Base-by-base conservation (phyloP, 1,140 invertebrate genomes). In the Tribolium madens region DNA sequence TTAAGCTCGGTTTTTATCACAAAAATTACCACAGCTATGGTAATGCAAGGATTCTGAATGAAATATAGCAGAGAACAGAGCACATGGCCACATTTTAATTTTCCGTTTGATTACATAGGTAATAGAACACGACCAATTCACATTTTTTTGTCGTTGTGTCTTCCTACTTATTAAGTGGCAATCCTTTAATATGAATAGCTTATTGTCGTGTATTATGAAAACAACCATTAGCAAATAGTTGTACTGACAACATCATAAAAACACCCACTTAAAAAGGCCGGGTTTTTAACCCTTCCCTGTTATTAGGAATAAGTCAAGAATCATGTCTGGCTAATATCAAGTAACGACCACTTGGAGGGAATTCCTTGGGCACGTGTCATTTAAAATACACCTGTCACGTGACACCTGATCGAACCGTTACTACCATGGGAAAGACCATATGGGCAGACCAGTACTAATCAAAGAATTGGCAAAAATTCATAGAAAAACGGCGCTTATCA, bases 401-500 rank as follows among this genome's bases (percentile, higher is more conserved):
- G 76, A 77, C 78, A 79, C 78, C 78, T 79, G 78, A 79, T 74
- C 10, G 57, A 50, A 75, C 78, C 78, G 78, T 79, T 79, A 76
- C n/a, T n/a, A n/a, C 69, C 75, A 75, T 50, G 57, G 46, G 57
- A 26, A 68, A 33, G 15, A 52, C 47, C 68, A 71, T 72, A 72
- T 72, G 70, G 46, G 47, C 17, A 52, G 50, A 72, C 70, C 70
- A 52, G 70, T 72, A 64, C 52, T 64, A 64, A 31, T 33, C 57
- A 64, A 42, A 57, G 26, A 42, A 10, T 33, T 64, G 21, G 21
- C 52, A 57, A 64, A 64, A 64, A 64, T 64, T 64, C 26, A 31
- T 18, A 64, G 21, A 17, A 48, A 73, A 21, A 42, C 64, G 33
- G 14, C 52, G 3, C 50, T 42, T 17, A 57, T 42, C 26, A 36